A percentile compares a stretch with the other conserved stretches of the same genome.
Evolutionary conservation across 2,113 vertebrate species (phyloP).

Genomic region (Tinamus guttatus): DNA sequence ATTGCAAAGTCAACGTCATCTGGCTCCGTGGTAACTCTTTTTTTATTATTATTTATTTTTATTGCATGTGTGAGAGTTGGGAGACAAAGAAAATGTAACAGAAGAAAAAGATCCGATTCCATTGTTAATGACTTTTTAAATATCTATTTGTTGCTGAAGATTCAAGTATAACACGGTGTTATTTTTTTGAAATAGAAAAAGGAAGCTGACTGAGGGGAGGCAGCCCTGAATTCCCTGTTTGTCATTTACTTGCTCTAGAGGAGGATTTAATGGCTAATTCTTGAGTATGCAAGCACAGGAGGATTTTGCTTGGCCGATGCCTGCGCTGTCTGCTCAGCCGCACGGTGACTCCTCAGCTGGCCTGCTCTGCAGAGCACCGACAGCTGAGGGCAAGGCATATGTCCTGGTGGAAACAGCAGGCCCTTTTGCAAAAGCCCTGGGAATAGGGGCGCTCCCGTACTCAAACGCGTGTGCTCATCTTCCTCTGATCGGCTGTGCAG

Average conservation of each 20-base stretch:
- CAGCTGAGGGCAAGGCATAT: not conserved
- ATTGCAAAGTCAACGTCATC: not conserved
- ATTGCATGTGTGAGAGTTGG: not conserved
- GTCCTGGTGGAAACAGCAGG: not conserved
- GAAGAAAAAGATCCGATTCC: not conserved
- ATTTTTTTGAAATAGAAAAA: not conserved
- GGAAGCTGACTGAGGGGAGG: not conserved
- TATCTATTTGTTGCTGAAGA: not conserved
- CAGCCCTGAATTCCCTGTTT: not conserved
- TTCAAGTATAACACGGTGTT: not conserved
- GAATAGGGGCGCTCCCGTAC: not conserved
- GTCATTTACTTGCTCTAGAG: not conserved
- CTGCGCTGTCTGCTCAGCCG: not conserved
- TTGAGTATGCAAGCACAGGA: not conserved
- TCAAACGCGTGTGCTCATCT: not conserved
- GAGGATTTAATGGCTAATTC: not conserved
- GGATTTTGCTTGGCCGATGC: not conserved
- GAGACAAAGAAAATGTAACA: not conserved
- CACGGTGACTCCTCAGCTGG: not conserved
- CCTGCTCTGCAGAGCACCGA: not conserved
- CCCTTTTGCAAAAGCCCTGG: not conserved
- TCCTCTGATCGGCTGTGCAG: not conserved
- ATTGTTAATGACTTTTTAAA: not conserved
- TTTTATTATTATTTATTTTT: too few species aligned
- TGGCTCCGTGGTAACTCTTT: accelerated